phyloP scores from a whole-genome alignment of 2,797 vertebrate species.

The Tympanoctomys barrerae region DNA sequence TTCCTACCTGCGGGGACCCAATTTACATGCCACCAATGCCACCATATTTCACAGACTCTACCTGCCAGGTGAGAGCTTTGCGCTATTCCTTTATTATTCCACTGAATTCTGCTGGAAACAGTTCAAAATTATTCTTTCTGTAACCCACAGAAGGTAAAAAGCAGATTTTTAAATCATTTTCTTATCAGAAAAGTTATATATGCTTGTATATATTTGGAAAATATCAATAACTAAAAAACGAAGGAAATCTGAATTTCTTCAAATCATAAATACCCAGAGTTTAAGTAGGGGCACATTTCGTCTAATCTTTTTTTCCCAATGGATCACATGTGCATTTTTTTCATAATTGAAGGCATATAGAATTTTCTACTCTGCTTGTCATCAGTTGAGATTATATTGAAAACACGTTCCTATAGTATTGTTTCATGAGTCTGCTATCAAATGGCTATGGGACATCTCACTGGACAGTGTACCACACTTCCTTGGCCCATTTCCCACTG shows the following conservation, averaged over 20 bases:
- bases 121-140: constrained; percentile 5
- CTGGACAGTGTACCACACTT: background rate
- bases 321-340: background rate
- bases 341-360: constrained; percentile 36
- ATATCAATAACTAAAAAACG: background rate
- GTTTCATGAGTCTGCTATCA: constrained; percentile 37
- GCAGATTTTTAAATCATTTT: background rate
- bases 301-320: background rate
- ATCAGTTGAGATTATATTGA: constrained; percentile 16
- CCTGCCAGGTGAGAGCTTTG: background rate
- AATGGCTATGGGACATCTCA: background rate
- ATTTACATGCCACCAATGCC: background rate
- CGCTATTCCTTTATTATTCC: background rate
- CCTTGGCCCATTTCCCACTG: constrained; percentile 1
- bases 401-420: constrained; percentile 40
- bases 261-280: background rate
- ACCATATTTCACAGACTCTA: background rate
- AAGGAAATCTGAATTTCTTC: background rate
- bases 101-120: background rate
- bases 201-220: constrained; percentile 35
- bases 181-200: background rate
- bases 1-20: background rate
- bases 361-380: constrained; percentile 48
- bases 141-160: constrained; percentile 17
- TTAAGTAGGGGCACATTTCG: background rate